These are phyloP conservation scores for Tenthredo amoena DNA, from an alignment of 2,888 invertebrate genomes.

Conservation along the genomic window DNA sequence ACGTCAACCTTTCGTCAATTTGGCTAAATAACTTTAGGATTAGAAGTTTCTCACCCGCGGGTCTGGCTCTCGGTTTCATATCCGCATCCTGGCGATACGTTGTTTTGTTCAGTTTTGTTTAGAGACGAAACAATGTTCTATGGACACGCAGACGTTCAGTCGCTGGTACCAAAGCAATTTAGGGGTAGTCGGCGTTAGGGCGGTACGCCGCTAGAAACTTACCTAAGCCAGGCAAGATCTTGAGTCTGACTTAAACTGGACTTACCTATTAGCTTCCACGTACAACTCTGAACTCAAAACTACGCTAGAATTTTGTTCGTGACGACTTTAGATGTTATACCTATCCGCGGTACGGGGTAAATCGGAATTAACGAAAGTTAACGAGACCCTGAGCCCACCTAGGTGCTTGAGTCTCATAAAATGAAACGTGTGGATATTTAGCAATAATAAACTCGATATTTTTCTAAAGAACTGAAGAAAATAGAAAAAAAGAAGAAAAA, in stretches of 20 bases:
- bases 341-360: neutral
- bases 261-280: conserved; percentile 48
- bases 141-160: conserved; percentile 49
- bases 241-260: conserved; percentile 53
- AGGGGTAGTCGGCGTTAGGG: conserved; percentile 32
- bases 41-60: conserved; percentile 41
- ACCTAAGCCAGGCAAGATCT: conserved; percentile 54
- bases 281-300: conserved; percentile 34
- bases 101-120: conserved; percentile 32
- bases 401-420: neutral
- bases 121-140: conserved; percentile 44
- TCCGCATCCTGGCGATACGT: conserved; percentile 13
- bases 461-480: neutral
- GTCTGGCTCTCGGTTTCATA: conserved; percentile 56
- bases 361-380: conserved; percentile 3
- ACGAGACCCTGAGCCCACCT: neutral
- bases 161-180: conserved; percentile 24
- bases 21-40: conserved; percentile 51
- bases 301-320: conserved; percentile 22
- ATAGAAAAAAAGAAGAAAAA: neutral
- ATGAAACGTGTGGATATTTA: neutral
- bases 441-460: too few relatives aligned
- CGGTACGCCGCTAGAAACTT: conserved; percentile 44
- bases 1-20: conserved; percentile 52
- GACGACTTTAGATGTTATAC: neutral